phyloP scores from a whole-genome alignment of 2,797 vertebrate genomes.

The Bucorvus abyssinicus region DNA sequence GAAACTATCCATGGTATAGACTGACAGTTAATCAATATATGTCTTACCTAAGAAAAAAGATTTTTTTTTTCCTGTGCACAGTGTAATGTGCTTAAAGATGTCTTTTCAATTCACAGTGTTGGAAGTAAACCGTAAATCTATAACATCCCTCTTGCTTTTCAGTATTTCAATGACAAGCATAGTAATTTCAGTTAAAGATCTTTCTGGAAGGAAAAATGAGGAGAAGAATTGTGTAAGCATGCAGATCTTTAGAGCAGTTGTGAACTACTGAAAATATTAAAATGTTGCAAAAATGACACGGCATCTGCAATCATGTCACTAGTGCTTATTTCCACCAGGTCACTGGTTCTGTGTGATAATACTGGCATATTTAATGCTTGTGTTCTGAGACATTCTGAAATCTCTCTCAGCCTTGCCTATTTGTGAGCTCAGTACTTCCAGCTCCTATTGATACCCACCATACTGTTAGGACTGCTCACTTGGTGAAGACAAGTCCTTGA shows the following conservation, averaged over 20 bases:
- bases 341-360: background rate
- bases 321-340: background rate
- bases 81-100: background rate
- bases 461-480: fast-evolving
- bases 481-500: background rate
- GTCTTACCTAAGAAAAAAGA: background rate
- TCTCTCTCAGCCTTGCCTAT: background rate
- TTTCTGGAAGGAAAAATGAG: background rate
- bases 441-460: background rate
- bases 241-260: background rate
- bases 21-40: background rate
- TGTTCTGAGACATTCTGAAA: background rate
- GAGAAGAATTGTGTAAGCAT: background rate
- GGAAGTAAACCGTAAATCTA: background rate
- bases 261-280: background rate
- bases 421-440: background rate
- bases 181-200: background rate
- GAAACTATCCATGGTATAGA: background rate
- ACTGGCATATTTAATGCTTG: background rate
- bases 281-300: background rate
- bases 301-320: background rate
- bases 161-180: background rate
- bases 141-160: background rate
- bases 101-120: background rate
- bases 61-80: background rate